A percentile compares a stretch with the other conserved stretches of the same genome.
phyloP scores from a whole-genome alignment of 2,888 invertebrate genomes.

The Agonopterix heracliana region DNA sequence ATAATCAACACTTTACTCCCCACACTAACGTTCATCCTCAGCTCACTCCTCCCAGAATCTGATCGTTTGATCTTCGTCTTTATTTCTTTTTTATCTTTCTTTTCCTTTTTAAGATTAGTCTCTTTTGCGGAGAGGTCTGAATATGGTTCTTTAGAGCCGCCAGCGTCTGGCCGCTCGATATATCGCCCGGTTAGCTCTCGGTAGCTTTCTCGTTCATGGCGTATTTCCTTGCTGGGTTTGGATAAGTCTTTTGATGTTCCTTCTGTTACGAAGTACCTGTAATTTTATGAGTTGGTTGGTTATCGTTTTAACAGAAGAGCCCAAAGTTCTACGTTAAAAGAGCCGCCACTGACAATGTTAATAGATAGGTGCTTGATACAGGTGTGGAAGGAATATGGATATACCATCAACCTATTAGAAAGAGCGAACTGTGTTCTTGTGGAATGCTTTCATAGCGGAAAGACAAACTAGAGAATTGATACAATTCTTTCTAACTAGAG shows the following conservation, averaged over 20 bases:
- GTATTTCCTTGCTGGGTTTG: slow-evolving; percentile 64
- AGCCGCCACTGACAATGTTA: not conserved
- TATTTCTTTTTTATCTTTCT: slow-evolving; percentile 57
- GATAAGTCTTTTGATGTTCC: slow-evolving; percentile 66
- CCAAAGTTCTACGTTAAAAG: not conserved
- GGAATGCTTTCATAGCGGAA: too few relatives aligned
- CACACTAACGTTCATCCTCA: slow-evolving; percentile 58
- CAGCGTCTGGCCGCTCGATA: slow-evolving; percentile 56
- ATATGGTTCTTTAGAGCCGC: slow-evolving; percentile 51
- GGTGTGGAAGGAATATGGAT: not conserved
- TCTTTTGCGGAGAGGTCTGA: slow-evolving; percentile 55
- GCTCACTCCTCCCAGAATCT: slow-evolving; percentile 56
- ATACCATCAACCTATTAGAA: too few relatives aligned
- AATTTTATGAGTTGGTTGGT: not conserved
- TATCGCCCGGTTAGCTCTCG: slow-evolving; percentile 66
- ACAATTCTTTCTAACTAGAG: too few relatives aligned
- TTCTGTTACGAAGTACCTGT: slow-evolving; percentile 61
- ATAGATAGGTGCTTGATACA: too few relatives aligned
- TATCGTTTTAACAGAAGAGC: not conserved
- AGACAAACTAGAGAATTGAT: too few relatives aligned
- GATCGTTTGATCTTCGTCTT: slow-evolving; percentile 64
- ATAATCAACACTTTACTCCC: slow-evolving; percentile 66
- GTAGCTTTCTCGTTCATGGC: slow-evolving; percentile 67
- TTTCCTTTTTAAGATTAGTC: slow-evolving; percentile 46
- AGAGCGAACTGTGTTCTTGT: too few relatives aligned